Conservation (phyloP, 2,888 invertebrate species). For the Tipula helvola region DNA sequence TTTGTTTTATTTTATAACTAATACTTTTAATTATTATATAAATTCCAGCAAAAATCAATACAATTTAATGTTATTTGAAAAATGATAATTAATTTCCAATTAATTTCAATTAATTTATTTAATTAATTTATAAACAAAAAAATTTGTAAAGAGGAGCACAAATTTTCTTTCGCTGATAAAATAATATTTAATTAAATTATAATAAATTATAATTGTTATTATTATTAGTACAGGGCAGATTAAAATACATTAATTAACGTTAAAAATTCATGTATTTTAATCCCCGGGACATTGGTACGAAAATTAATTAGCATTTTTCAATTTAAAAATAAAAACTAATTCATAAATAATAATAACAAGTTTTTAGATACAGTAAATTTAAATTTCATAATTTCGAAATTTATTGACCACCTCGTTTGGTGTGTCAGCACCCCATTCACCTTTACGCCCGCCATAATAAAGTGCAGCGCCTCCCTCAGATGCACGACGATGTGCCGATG, state of each 20-base stretch:
- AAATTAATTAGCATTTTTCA: background rate
- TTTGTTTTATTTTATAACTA: background rate
- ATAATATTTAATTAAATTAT: background rate
- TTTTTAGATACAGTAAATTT: slow-evolving; percentile 31
- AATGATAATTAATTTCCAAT: background rate
- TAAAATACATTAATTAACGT: background rate
- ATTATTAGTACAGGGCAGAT: background rate
- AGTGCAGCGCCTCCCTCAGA: slow-evolving; percentile 81
- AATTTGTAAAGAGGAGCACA: slow-evolving; percentile 7
- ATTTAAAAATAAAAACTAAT: background rate
- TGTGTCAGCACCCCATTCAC: slow-evolving; percentile 59
- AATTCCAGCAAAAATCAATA: slow-evolving; percentile 7
- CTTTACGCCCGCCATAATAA: slow-evolving; percentile 43
- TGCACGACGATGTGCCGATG: slow-evolving; percentile 55
- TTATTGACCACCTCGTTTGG: slow-evolving; percentile 67
- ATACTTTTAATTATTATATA: background rate
- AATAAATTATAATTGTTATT: background rate
- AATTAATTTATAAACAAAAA: background rate
- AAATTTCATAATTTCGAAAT: slow-evolving; percentile 87
- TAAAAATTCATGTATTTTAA: background rate
- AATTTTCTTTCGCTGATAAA: background rate
- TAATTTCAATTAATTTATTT: background rate
- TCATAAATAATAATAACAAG: background rate
- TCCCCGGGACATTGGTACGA: background rate
- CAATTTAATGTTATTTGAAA: background rate